Base-by-base conservation (phyloP, 1,140 invertebrate genomes). In the Bombus breviceps region DNA sequence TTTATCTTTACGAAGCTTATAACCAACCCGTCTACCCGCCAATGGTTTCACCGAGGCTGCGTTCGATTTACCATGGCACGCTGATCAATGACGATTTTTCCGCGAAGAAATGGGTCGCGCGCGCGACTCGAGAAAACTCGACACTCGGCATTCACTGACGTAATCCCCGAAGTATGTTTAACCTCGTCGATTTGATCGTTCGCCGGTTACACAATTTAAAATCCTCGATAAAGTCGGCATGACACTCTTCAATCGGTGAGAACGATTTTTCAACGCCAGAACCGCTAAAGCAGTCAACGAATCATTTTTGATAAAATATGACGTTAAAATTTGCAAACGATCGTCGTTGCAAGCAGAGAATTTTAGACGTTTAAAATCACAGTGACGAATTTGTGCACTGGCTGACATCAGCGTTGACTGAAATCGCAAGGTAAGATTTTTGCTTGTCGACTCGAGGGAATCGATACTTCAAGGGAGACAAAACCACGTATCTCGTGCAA, bases 41-140 rank as follows among this genome's bases (percentile, higher is more conserved):
- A 6, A n/a, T 41, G 18, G 18, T 39, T 25, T 22, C 66, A 10
- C 22, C 73, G 37, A 76, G 22, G 43, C 53, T 57, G 41, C 28
- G 32, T 34, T 57, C 66, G 78, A 88, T 88, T 66, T 62, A 64
- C 43, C 66, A 47, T 53, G 6, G 47, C 47, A 53, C 39, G 47
- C 25, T 81, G 47, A 53, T 53, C 47, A 37, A 84, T 79, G 76
- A 41, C 53, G 53, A 71, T 72, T 71, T 78, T 79, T 79, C 47
- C 62, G 13, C 9, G 3, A 28, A 5, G 68, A 84, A 79, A 78
- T 78, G 39, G 75, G 83, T 79, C 76, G 81, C 62, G 69, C 18
- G 80, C 47, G 76, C 73, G 71, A 75, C 79, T 34, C 86, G 88
- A 79, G 83, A 85, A 88, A 89, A 85, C 86, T 77, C 66, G 86